A percentile compares a stretch with the other conserved stretches of the same genome.
phyloP scores from a whole-genome alignment of 2,888 invertebrate species.

The Muscina levida region DNA sequence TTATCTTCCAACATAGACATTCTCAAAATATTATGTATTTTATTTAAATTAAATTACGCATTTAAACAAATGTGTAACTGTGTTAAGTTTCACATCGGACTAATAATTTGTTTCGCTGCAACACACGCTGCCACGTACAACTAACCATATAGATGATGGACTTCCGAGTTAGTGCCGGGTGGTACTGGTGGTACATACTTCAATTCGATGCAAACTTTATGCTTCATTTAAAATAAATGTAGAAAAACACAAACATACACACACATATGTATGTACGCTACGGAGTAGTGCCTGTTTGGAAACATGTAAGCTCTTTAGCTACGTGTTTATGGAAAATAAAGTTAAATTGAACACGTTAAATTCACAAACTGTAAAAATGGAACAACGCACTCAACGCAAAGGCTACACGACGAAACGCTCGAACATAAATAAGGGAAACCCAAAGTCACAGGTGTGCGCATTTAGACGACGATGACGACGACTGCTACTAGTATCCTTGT shows the following conservation, averaged over 20 bases:
- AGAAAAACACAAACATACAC: not conserved
- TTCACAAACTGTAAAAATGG: not conserved
- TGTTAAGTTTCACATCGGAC: no score
- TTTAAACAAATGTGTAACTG: no score
- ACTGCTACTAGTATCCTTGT: slow-evolving; percentile 42
- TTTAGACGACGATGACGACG: not conserved
- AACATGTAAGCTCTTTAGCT: slow-evolving; percentile 10
- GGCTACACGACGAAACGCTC: not conserved
- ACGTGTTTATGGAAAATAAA: slow-evolving; percentile 19
- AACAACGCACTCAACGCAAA: not conserved
- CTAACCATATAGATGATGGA: no score
- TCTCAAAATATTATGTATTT: no score
- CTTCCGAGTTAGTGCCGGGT: no score
- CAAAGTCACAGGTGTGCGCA: slow-evolving; percentile 59
- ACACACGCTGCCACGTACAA: no score
- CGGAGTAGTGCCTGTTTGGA: not conserved
- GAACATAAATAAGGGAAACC: slow-evolving; percentile 7
- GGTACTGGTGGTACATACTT: no score
- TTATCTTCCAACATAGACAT: no score
- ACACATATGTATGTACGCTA: not conserved
- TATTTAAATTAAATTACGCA: no score
- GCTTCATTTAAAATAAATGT: not conserved
- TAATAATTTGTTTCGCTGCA: no score
- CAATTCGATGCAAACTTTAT: no score
- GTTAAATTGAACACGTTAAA: slow-evolving; percentile 23